phyloP scores from a whole-genome alignment of 2,113 vertebrate genomes.

The Pycnonotus jocosus region DNA sequence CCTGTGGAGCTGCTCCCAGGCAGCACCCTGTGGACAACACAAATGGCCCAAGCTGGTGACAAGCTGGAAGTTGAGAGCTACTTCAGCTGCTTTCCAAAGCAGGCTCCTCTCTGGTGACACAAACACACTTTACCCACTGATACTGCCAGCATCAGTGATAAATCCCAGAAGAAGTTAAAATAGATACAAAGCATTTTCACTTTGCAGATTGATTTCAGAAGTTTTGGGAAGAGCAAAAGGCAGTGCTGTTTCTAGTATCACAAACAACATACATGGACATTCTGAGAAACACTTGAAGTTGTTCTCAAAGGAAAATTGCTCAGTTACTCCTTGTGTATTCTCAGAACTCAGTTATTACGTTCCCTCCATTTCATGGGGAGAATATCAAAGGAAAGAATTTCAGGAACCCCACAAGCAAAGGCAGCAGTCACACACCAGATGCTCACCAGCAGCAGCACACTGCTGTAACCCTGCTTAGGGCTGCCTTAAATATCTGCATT shows the following conservation, averaged over 20 bases:
- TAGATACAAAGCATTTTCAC: not conserved
- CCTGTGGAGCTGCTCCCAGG: not conserved
- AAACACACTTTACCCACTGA: not conserved
- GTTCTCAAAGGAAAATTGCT: not conserved
- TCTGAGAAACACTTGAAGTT: not conserved
- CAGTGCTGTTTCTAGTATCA: not conserved
- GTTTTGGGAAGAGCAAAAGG: not conserved
- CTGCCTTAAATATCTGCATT: not conserved
- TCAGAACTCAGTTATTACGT: not conserved
- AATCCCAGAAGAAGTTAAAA: not conserved
- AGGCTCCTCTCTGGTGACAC: not conserved
- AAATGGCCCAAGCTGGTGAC: not conserved
- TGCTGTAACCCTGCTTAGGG: not conserved
- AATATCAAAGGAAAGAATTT: not conserved
- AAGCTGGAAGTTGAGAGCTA: not conserved
- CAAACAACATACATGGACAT: not conserved
- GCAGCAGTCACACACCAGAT: constrained; percentile 7
- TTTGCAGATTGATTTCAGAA: not conserved
- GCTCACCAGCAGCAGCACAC: not conserved
- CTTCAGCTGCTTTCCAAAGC: not conserved
- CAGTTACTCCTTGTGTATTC: not conserved
- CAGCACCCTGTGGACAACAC: not conserved
- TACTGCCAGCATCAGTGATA: not conserved
- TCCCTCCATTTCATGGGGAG: not conserved
- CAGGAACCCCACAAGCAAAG: not conserved